A percentile compares a stretch with the other conserved stretches of the same genome.
These are phyloP conservation scores for Cichlasoma orientale DNA, from an alignment of 2,797 vertebrate species.

Conservation along the genomic window DNA sequence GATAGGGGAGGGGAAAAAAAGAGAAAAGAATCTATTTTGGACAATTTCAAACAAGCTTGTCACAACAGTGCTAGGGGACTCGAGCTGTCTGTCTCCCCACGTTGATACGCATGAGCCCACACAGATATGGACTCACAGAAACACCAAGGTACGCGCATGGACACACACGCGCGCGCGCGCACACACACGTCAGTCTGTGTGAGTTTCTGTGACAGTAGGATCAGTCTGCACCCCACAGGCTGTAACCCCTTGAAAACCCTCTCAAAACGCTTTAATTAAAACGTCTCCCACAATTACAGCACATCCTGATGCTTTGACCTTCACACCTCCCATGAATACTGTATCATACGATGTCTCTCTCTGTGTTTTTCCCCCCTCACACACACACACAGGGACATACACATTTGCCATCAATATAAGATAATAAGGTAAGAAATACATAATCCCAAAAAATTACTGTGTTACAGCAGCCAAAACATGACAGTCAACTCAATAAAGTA, in stretches of 20 bases:
- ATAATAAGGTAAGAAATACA: background rate
- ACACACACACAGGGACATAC: background rate
- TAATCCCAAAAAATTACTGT: background rate
- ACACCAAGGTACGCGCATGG: background rate
- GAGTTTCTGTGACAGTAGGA: slow-evolving; percentile 78
- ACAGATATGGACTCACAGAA: slow-evolving; percentile 22
- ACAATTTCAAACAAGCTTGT: slow-evolving; percentile 71
- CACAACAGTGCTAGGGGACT: slow-evolving; percentile 62
- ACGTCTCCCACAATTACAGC: slow-evolving; percentile 78
- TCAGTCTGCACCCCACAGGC: slow-evolving; percentile 69
- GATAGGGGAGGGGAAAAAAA: slow-evolving; percentile 42
- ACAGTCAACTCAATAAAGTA: background rate
- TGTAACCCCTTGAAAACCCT: slow-evolving; percentile 74
- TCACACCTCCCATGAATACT: slow-evolving; percentile 68
- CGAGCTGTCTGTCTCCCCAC: slow-evolving; percentile 54
- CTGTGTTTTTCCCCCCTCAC: background rate
- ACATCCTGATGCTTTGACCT: slow-evolving; percentile 72
- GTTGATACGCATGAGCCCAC: slow-evolving; percentile 49
- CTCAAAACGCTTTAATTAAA: slow-evolving; percentile 82
- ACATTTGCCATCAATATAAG: background rate
- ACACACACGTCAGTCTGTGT: slow-evolving; percentile 62
- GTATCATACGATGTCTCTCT: slow-evolving; percentile 50
- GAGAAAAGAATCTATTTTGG: slow-evolving; percentile 62
- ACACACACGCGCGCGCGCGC: background rate
- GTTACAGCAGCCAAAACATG: background rate